phyloP scores from a whole-genome alignment of 2,888 invertebrate species.

The Trichopria drosophilae region DNA sequence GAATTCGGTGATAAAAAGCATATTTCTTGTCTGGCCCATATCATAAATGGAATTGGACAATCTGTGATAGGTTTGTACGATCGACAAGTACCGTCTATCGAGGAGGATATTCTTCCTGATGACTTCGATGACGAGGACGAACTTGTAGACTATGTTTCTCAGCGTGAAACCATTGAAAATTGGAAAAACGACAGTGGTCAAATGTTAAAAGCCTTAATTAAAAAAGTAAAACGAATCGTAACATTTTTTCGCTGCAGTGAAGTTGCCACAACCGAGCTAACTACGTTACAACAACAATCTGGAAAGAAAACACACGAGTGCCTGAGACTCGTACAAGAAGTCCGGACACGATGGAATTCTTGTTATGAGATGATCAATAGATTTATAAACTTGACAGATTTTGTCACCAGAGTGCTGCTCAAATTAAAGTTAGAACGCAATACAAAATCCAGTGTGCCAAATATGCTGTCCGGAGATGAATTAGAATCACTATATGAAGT shows the following conservation, averaged over 20 bases:
- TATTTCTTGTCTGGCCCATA: background rate
- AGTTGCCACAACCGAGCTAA: background rate
- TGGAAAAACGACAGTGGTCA: background rate
- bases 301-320: background rate
- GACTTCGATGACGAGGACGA: background rate
- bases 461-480: background rate
- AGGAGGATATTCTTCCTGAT: background rate
- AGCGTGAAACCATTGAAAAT: background rate
- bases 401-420: background rate
- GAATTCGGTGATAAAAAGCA: constrained; percentile 4
- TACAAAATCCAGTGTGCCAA: background rate
- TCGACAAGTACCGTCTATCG: background rate
- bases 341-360: background rate
- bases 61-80: background rate
- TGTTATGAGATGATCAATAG: background rate
- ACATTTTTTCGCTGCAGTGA: background rate
- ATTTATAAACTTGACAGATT: background rate
- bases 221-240: background rate
- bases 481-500: background rate
- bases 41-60: constrained; percentile 1
- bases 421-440: background rate
- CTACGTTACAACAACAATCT: background rate
- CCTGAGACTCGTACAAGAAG: background rate
- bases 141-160: background rate
- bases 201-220: background rate